Evolutionary conservation across 2,888 invertebrate genomes (phyloP).

Genomic region (Leptopilina myrica): DNA sequence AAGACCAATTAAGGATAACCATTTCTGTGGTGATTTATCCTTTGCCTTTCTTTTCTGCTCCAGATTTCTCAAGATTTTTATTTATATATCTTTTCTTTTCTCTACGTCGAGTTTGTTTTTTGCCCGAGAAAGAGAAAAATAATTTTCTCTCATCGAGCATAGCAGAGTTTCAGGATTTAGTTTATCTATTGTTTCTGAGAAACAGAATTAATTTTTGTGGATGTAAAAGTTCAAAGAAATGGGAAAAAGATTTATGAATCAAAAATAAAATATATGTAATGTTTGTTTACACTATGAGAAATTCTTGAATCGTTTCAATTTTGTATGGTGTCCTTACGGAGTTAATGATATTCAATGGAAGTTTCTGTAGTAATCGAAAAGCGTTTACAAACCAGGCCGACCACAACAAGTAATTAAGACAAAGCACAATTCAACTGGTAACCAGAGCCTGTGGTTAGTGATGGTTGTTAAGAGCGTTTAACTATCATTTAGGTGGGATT

Average conservation of each 20-base stretch:
- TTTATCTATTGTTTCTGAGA: too few species aligned
- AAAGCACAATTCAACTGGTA: slow-evolving; percentile 45
- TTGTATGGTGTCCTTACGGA: background rate
- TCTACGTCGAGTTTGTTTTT: too few species aligned
- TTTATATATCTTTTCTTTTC: background rate
- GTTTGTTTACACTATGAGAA: too few species aligned
- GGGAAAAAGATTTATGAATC: too few species aligned
- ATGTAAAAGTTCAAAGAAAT: too few species aligned
- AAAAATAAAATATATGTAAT: too few species aligned
- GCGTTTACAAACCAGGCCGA: slow-evolving; percentile 34
- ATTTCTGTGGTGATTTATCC: slow-evolving; percentile 25
- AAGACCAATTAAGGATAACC: slow-evolving; percentile 26
- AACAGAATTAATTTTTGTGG: too few species aligned
- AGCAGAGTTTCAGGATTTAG: too few species aligned
- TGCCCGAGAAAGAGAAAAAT: too few species aligned
- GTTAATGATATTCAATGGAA: background rate
- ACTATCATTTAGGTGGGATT: slow-evolving; percentile 69
- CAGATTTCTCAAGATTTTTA: background rate
- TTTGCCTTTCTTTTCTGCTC: background rate
- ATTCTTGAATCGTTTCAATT: slow-evolving; percentile 2
- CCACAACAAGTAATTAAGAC: slow-evolving; percentile 52
- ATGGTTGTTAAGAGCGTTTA: slow-evolving; percentile 64
- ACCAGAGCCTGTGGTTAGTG: slow-evolving; percentile 54
- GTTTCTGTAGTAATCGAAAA: slow-evolving; percentile 22
- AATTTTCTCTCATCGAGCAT: too few species aligned